A percentile compares a stretch with the other conserved stretches of the same genome.
These are phyloP conservation scores for Sebastiscus albofasciatus DNA, from an alignment of 2,797 vertebrate genomes.

Conservation along the genomic window DNA sequence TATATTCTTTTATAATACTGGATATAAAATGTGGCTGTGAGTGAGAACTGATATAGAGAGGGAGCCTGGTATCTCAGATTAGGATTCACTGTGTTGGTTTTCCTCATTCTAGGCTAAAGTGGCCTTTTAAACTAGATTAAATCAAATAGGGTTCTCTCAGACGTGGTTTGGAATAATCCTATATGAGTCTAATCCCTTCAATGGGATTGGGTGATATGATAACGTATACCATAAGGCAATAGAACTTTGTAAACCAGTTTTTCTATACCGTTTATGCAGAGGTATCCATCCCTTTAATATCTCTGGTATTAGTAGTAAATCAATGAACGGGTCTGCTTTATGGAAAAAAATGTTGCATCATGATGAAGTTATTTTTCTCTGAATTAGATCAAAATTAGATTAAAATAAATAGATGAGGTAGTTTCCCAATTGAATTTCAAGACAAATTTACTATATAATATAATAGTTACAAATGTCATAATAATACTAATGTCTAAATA, in stretches of 20 bases:
- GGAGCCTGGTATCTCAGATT: background rate
- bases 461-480: background rate
- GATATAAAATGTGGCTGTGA: background rate
- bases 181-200: background rate
- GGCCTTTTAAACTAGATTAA: slow-evolving; percentile 7
- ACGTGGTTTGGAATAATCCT: background rate
- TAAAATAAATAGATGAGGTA: background rate
- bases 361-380: background rate
- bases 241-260: background rate
- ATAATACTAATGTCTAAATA: too few species aligned
- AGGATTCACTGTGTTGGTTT: background rate
- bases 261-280: background rate
- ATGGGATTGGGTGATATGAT: background rate
- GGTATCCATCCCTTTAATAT: background rate
- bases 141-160: background rate
- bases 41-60: background rate
- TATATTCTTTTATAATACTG: background rate
- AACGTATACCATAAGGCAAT: background rate
- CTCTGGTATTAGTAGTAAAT: background rate
- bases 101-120: background rate
- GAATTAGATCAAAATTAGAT: background rate
- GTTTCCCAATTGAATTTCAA: background rate
- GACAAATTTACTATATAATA: background rate
- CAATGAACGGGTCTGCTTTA: background rate
- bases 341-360: background rate